These are phyloP conservation scores for Troides helena DNA, from an alignment of 2,888 invertebrate genomes.

Conservation along the genomic window DNA sequence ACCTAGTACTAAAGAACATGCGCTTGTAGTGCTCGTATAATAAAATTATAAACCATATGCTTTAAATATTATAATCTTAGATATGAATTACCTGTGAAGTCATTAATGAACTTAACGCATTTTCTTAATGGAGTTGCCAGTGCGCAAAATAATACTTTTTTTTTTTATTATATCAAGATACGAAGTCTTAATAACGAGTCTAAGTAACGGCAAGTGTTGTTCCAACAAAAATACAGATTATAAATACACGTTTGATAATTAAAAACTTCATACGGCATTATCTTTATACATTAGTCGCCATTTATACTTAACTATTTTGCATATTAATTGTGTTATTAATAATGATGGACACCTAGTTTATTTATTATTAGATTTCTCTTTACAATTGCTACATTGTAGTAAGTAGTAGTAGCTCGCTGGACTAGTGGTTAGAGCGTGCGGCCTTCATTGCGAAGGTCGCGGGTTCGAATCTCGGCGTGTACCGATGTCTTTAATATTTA, in stretches of 20 bases:
- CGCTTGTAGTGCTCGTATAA: background rate
- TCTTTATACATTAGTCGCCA: conserved; percentile 4
- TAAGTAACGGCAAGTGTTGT: background rate
- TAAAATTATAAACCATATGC: background rate
- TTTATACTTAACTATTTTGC: conserved; percentile 8
- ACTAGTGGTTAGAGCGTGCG: no score
- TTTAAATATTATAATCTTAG: background rate
- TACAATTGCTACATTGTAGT: no score
- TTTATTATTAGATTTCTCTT: no score
- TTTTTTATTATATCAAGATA: background rate
- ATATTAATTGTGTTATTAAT: background rate
- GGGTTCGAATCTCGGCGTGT: no score
- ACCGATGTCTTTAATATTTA: no score
- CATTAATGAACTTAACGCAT: background rate
- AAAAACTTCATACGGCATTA: conserved; percentile 14
- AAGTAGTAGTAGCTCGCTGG: no score
- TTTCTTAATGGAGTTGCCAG: background rate
- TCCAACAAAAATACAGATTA: conserved; percentile 4
- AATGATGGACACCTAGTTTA: background rate
- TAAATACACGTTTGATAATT: conserved; percentile 7
- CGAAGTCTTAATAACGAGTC: background rate
- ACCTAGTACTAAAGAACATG: no score
- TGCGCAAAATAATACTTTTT: background rate
- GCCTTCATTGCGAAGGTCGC: no score
- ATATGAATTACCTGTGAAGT: background rate